Conservation (phyloP, 2,113 vertebrate species). For the Lipotes vexillifer region DNA sequence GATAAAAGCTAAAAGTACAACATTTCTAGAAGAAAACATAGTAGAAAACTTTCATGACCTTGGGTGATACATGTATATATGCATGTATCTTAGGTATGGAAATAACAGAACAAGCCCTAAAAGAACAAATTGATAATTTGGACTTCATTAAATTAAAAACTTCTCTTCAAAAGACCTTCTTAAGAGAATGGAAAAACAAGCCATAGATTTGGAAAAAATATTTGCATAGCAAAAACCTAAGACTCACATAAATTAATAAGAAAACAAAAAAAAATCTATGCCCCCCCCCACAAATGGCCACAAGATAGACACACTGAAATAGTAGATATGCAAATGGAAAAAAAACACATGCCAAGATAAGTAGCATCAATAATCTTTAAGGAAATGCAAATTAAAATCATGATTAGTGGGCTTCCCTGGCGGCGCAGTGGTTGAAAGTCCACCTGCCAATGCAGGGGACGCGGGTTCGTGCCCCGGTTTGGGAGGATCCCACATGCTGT, state of each 20-base stretch:
- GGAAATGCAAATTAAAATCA: neutral
- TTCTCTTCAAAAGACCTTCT: neutral
- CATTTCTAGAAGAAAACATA: neutral
- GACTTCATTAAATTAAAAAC: neutral
- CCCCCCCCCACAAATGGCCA: neutral
- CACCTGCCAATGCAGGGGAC: too few species aligned
- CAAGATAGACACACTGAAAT: neutral
- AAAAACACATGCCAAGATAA: neutral
- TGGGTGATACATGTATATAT: neutral
- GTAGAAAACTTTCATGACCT: neutral
- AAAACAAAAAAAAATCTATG: neutral
- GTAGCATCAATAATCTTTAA: neutral
- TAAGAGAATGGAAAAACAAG: neutral
- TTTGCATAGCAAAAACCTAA: neutral
- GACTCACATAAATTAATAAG: neutral
- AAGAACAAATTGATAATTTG: neutral
- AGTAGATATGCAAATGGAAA: neutral
- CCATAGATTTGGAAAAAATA: neutral
- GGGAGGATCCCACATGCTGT: fast-evolving
- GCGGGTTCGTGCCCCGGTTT: fast-evolving
- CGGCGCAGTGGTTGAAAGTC: fast-evolving
- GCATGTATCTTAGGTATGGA: neutral
- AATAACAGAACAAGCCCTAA: neutral
- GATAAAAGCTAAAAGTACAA: neutral
- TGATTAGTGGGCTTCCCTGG: neutral